Evolutionary conservation across 2,888 invertebrate genomes (phyloP).

Genomic region (Cantharis rufa): DNA sequence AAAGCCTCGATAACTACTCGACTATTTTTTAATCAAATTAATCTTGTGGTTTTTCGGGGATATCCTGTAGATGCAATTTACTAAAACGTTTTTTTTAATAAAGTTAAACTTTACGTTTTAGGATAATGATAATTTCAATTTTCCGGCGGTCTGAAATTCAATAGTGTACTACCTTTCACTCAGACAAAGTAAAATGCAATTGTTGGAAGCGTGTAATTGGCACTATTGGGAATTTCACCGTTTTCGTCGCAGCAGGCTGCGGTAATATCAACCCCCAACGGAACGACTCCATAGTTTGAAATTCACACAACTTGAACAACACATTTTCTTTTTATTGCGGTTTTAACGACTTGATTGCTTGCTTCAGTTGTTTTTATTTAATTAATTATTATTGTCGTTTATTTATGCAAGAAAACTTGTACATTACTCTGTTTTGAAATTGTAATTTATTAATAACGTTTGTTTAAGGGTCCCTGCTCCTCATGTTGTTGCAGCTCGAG

Average conservation of each 20-base stretch:
- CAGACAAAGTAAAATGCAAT: background rate
- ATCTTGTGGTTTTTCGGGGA: background rate
- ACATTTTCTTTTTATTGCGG: background rate
- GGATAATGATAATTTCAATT: background rate
- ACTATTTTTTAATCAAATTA: background rate
- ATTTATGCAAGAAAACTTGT: background rate
- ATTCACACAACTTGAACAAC: background rate
- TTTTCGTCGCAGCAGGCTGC: background rate
- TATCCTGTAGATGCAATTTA: background rate
- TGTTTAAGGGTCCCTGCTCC: constrained; percentile 61
- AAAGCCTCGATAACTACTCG: no score
- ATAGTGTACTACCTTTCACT: background rate
- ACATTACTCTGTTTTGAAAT: background rate
- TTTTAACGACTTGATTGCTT: background rate
- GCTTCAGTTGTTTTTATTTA: background rate
- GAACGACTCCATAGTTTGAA: background rate
- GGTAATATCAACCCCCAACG: background rate
- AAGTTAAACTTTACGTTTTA: background rate
- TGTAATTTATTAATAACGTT: constrained; percentile 1
- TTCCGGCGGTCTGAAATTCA: background rate
- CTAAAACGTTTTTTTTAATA: background rate
- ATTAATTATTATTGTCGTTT: background rate
- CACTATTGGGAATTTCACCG: background rate
- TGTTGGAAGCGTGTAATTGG: background rate
- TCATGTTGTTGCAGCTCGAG: constrained; percentile 61